These are phyloP conservation scores for Myiothlypis chrysogaster DNA, from an alignment of 2,797 vertebrate species.

Conservation along the genomic window DNA sequence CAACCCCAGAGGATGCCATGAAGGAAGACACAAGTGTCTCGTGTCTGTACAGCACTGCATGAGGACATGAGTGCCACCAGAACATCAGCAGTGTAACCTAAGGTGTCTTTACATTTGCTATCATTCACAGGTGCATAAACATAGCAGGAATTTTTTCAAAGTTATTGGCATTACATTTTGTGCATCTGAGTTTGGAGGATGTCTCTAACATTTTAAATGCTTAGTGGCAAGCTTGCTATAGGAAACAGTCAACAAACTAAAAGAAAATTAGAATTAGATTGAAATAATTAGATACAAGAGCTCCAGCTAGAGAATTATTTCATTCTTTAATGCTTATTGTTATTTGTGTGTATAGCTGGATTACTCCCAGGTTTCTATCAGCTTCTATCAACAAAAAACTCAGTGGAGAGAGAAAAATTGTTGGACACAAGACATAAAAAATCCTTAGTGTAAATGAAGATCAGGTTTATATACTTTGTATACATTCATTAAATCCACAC, in stretches of 20 bases:
- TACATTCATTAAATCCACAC: neutral
- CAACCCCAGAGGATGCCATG: neutral
- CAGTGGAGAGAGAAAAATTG: neutral
- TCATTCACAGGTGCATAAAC: neutral
- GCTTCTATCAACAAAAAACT: neutral
- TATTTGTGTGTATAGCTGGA: neutral
- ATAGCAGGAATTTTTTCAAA: neutral
- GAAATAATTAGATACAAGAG: neutral
- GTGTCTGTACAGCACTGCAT: neutral
- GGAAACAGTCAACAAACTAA: neutral
- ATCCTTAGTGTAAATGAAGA: neutral
- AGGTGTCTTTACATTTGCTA: neutral
- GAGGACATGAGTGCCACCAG: neutral
- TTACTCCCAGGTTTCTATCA: neutral
- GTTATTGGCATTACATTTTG: neutral
- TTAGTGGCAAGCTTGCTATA: neutral
- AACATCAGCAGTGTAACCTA: neutral
- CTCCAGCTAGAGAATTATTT: neutral
- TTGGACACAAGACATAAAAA: neutral
- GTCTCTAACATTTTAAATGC: neutral
- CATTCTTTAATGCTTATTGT: neutral
- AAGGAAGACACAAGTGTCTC: neutral
- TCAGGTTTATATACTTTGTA: neutral
- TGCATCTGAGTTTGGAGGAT: conserved; percentile 42
- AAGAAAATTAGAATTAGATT: neutral